These are phyloP conservation scores for Caerostris extrusa DNA, from an alignment of 1,140 invertebrate species.

Conservation along the genomic window DNA sequence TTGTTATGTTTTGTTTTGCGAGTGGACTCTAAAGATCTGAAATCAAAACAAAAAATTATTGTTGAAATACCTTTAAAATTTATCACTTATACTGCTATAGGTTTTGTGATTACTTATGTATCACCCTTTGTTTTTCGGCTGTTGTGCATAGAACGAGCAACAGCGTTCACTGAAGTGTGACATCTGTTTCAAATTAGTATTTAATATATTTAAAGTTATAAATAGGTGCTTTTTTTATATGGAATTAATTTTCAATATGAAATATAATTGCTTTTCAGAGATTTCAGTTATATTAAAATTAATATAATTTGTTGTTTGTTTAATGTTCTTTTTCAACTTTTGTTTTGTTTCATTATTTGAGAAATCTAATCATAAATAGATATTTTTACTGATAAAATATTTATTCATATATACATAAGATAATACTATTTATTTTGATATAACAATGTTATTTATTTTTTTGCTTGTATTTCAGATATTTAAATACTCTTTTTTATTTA, in stretches of 20 bases:
- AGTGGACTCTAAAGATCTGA: constrained; percentile 84
- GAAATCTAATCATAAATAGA: not conserved
- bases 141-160: constrained; percentile 89
- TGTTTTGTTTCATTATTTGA: not conserved
- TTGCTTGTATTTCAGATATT: not conserved
- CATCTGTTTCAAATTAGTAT: no score
- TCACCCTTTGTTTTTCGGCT: constrained; percentile 89
- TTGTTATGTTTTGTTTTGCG: constrained; percentile 87
- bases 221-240: not conserved
- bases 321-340: not conserved
- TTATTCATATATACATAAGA: not conserved
- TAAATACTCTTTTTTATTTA: not conserved
- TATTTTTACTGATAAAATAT: not conserved
- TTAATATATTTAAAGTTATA: not conserved
- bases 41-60: constrained; percentile 79
- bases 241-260: not conserved
- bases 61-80: constrained; percentile 92
- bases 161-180: constrained; percentile 92
- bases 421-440: constrained; percentile 4
- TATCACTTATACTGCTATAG: constrained; percentile 88
- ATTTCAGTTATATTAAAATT: not conserved
- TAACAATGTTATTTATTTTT: constrained; percentile 15
- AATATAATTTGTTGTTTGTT: not conserved
- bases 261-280: not conserved
- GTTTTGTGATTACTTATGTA: constrained; percentile 89